phyloP scores from a whole-genome alignment of 2,797 vertebrate genomes.

The Callimico goeldii region DNA sequence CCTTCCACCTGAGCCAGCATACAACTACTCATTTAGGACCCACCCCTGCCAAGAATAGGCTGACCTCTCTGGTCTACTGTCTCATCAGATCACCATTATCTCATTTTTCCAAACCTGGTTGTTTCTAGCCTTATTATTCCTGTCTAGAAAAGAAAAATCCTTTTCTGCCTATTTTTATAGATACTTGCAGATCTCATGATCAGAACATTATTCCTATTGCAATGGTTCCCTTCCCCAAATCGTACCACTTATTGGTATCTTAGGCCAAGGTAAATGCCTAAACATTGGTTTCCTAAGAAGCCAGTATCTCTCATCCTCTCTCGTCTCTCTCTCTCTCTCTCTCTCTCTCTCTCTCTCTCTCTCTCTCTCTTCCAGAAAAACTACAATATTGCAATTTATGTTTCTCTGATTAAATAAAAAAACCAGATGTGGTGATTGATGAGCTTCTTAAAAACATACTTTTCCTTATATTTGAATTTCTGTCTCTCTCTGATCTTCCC shows the following conservation, averaged over 20 bases:
- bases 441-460: background rate
- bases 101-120: background rate
- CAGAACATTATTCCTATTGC: background rate
- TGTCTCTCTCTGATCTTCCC: background rate
- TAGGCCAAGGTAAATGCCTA: background rate
- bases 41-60: background rate
- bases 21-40: background rate
- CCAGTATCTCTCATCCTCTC: background rate
- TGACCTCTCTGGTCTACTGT: background rate
- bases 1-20: background rate
- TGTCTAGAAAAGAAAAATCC: background rate
- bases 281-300: background rate
- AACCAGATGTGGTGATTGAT: background rate
- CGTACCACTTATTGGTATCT: background rate
- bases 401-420: slow-evolving; percentile 32
- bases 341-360: too few relatives aligned
- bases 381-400: background rate
- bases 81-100: background rate
- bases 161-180: background rate
- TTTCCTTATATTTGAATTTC: slow-evolving; percentile 11
- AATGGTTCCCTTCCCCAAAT: background rate
- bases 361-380: background rate
- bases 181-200: background rate
- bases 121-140: background rate
- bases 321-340: rapidly evolving